A percentile compares a stretch with the other conserved stretches of the same genome.
phyloP scores from a whole-genome alignment of 2,888 invertebrate genomes.

The Hesperia comma region DNA sequence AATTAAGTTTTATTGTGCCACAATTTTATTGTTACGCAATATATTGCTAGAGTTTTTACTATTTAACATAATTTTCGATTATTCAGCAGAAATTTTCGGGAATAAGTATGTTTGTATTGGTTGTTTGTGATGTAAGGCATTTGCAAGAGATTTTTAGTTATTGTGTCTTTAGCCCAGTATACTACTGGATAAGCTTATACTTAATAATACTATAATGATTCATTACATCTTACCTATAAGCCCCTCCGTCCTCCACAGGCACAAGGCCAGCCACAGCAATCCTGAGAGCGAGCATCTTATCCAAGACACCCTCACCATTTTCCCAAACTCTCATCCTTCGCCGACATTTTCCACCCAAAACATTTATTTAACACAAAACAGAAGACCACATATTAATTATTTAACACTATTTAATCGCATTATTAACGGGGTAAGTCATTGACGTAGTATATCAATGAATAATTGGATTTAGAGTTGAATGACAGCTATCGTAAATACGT shows the following conservation, averaged over 20 bases:
- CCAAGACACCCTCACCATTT: constrained; percentile 73
- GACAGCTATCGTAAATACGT: constrained; percentile 67
- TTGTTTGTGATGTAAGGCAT: too few species aligned
- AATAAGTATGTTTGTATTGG: too few species aligned
- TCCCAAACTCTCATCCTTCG: constrained; percentile 72
- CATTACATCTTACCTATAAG: constrained; percentile 65
- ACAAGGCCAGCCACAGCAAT: constrained; percentile 65
- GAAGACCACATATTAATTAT: constrained; percentile 56
- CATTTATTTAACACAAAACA: constrained; percentile 50
- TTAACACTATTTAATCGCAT: constrained; percentile 56
- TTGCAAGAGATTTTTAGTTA: too few species aligned
- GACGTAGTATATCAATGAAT: constrained; percentile 56
- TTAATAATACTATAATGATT: too few species aligned
- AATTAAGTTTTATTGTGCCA: too few species aligned
- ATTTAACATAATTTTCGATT: too few species aligned
- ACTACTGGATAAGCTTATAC: too few species aligned
- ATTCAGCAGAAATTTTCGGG: too few species aligned
- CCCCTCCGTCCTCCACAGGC: constrained; percentile 62
- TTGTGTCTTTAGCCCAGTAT: too few species aligned
- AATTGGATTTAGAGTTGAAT: constrained; percentile 72
- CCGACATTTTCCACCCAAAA: constrained; percentile 63
- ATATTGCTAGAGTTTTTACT: too few species aligned
- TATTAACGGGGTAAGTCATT: constrained; percentile 57
- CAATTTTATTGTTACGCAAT: too few species aligned
- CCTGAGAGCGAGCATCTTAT: constrained; percentile 67